Base-by-base conservation (phyloP, 2,888 invertebrate genomes). In the Lycophotia porphyrea region DNA sequence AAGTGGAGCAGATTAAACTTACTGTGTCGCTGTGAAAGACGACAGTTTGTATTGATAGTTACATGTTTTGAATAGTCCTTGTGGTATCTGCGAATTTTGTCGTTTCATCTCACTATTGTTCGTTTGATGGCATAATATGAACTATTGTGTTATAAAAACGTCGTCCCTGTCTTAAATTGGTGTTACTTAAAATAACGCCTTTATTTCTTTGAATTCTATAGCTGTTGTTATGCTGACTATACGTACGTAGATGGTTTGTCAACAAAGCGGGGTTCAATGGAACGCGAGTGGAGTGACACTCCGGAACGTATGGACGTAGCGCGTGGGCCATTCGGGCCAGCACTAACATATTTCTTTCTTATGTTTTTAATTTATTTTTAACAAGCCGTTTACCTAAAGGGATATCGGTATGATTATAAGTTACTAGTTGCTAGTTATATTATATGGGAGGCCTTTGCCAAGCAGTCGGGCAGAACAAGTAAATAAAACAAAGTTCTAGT, bases 201-300 rank as follows among this genome's bases (percentile, higher is more conserved):
- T 36, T 1, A 63, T 60, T 31, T 69, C 34, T 60, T 27, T 47
- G 36, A 68, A 76, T 60, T 52, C 27, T 71, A 13, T 15, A 27
- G n/a, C 24, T 72, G 27, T 55, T 52, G 36, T 69, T 47, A 42
- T 63, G 15, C 5, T 75, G 55, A 15, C 36, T 34, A 27, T 24
- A 24, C 24, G 52, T 47, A 63, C 44, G 55, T 58, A 13, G 24
- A 34, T 66, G 55, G 31, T 66, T 63, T 55, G 49, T 67, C 61
- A 52, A 63, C 55, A 70, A 64, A 60, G 60, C 72, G 61, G 71
- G 49, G 42, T 67, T 61, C 34, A 68, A 44, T 60, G 67, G 21
- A 36, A 31, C 31, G 63, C 15, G 58, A 74, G 42, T 74, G n/a
- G 44, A 55, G 36, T 66, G 42, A 67, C 49, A 58, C 27, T 63